Conservation (phyloP, 2,888 invertebrate species). For the Rhingia rostrata region DNA sequence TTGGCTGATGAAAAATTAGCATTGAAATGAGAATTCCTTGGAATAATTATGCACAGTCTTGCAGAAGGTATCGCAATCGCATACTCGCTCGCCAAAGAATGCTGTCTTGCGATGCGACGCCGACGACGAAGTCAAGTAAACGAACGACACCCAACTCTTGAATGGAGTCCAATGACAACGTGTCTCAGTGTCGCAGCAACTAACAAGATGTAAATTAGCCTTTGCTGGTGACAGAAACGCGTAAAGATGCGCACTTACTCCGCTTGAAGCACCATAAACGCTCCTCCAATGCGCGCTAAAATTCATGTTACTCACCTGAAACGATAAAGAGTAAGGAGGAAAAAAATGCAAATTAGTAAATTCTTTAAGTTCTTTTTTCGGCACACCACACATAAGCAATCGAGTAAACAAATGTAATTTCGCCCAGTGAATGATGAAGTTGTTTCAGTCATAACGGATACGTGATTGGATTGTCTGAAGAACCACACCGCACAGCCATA, state of each 20-base stretch:
- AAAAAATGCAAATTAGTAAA: conserved; percentile 68
- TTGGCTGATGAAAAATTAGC: conserved; percentile 68
- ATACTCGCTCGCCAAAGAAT: conserved; percentile 51
- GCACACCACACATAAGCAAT: conserved; percentile 45
- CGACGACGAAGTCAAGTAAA: too few relatives aligned
- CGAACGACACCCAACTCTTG: conserved; percentile 59
- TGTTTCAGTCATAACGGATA: conserved; percentile 68
- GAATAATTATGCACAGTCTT: conserved; percentile 60
- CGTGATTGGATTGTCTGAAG: conserved; percentile 66
- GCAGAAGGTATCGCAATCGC: conserved; percentile 26
- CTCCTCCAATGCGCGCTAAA: conserved; percentile 51
- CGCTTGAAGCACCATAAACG: conserved; percentile 47
- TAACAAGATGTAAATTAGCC: conserved; percentile 73
- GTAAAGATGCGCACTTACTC: conserved; percentile 58
- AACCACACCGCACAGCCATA: conserved; percentile 13
- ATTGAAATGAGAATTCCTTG: conserved; percentile 69
- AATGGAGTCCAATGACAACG: conserved; percentile 51
- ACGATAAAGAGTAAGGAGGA: conserved; percentile 37
- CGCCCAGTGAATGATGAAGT: conserved; percentile 66
- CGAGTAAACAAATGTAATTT: conserved; percentile 70
- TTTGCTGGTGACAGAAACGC: conserved; percentile 64
- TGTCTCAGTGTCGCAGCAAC: conserved; percentile 48
- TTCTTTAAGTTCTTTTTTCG: conserved; percentile 38
- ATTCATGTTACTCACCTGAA: conserved; percentile 72
- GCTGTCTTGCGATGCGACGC: conserved; percentile 26